Conservation (phyloP, 1,140 invertebrate species). For the Brachionus asplanchnoidis region DNA sequence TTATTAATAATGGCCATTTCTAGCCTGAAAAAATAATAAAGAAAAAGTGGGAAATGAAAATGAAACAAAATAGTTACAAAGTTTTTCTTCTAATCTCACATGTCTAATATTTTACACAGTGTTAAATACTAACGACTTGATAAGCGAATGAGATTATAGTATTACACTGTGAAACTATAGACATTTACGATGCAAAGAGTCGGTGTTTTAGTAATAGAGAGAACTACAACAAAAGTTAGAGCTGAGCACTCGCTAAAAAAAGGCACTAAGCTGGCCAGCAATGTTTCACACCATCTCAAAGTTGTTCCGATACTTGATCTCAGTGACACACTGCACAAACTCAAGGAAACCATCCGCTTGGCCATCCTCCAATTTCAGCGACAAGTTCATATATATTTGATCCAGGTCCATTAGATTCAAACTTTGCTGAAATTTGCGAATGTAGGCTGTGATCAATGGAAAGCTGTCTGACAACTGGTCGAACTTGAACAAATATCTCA, state of each 20-base stretch:
- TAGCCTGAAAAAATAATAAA: no score
- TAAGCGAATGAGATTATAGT: no score
- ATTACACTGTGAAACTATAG: no score
- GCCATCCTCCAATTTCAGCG: not conserved
- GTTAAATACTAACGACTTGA: no score
- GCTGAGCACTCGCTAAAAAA: not conserved
- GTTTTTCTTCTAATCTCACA: no score
- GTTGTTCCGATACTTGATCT: not conserved
- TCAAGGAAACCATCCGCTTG: not conserved
- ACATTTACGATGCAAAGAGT: no score
- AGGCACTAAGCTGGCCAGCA: not conserved
- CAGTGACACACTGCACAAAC: not conserved
- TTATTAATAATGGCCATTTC: no score
- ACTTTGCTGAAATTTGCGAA: not conserved
- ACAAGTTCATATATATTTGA: not conserved
- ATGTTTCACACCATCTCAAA: not conserved
- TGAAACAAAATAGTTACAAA: no score
- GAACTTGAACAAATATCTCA: constrained; percentile 1
- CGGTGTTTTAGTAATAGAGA: no score
- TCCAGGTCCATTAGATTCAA: constrained; percentile 16
- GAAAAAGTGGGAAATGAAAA: no score
- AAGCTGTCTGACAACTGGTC: not conserved
- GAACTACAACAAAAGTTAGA: not conserved
- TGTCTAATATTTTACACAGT: no score
- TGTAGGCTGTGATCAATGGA: not conserved